These are phyloP conservation scores for Conus canariensis DNA, from an alignment of 2,888 invertebrate species.

Conservation along the genomic window DNA sequence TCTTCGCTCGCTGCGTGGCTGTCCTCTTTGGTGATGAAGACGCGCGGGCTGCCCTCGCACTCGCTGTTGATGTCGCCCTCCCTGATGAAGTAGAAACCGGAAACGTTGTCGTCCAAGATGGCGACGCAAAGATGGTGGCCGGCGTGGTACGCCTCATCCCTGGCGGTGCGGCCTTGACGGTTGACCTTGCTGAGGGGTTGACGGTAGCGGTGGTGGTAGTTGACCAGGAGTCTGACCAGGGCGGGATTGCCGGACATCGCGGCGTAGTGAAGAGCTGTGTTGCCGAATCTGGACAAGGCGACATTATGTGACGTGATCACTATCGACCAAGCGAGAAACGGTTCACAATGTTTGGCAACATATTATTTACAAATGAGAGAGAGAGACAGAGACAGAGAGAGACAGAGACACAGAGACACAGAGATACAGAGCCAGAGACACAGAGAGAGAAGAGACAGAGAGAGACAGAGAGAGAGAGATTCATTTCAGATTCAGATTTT, in stretches of 20 bases:
- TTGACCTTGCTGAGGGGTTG: conserved; percentile 40
- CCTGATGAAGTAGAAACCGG: neutral
- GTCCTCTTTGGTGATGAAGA: neutral
- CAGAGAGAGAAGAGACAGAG: too few species aligned
- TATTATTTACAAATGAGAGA: too few species aligned
- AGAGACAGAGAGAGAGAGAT: too few species aligned
- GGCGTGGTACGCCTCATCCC: conserved; percentile 38
- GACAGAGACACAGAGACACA: too few species aligned
- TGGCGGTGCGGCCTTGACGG: conserved; percentile 42
- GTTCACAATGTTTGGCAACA: too few species aligned
- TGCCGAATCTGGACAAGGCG: conserved; percentile 61
- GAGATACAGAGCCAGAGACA: too few species aligned
- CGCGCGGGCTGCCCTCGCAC: neutral
- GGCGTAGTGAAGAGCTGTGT: conserved; percentile 76
- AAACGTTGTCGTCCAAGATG: neutral
- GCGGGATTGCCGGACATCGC: conserved; percentile 65
- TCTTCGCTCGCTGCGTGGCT: neutral
- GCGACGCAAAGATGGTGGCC: conserved; percentile 38
- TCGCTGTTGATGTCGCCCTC: neutral
- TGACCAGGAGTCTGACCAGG: conserved; percentile 62
- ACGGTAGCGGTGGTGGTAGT: conserved; percentile 56
- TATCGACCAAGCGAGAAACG: too few species aligned
- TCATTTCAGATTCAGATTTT: too few species aligned
- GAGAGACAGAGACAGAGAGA: too few species aligned
- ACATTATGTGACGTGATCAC: too few species aligned